Conservation (phyloP, 2,888 invertebrate species). For the Aproaerema taeniolella region DNA sequence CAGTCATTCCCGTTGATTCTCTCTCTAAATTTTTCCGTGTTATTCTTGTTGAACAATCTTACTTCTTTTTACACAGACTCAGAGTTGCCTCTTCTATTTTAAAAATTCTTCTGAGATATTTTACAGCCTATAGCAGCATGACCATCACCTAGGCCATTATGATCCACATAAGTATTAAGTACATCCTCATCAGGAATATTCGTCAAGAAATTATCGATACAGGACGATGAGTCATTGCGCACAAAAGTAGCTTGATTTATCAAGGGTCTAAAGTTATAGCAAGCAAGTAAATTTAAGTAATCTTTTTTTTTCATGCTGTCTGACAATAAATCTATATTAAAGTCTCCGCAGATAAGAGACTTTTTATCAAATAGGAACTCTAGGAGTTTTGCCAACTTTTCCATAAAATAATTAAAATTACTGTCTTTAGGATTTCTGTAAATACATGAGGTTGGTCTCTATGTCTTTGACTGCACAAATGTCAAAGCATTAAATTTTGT, state of each 20-base stretch:
- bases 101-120: background rate
- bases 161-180: background rate
- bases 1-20: background rate
- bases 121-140: background rate
- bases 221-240: background rate
- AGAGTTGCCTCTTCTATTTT: background rate
- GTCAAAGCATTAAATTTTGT: background rate
- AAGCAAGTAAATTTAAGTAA: background rate
- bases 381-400: background rate
- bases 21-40: background rate
- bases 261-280: background rate
- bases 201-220: background rate
- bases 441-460: background rate
- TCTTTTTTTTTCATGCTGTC: background rate
- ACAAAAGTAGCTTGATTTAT: background rate
- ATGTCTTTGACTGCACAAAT: background rate
- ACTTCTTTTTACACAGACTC: background rate
- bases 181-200: background rate
- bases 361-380: background rate
- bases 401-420: background rate
- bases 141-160: background rate
- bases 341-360: background rate
- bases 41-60: background rate
- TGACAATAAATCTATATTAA: background rate
- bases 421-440: background rate